Evolutionary conservation across 2,888 invertebrate species (phyloP).

Genomic region (Drosophila fulvimacula): DNA sequence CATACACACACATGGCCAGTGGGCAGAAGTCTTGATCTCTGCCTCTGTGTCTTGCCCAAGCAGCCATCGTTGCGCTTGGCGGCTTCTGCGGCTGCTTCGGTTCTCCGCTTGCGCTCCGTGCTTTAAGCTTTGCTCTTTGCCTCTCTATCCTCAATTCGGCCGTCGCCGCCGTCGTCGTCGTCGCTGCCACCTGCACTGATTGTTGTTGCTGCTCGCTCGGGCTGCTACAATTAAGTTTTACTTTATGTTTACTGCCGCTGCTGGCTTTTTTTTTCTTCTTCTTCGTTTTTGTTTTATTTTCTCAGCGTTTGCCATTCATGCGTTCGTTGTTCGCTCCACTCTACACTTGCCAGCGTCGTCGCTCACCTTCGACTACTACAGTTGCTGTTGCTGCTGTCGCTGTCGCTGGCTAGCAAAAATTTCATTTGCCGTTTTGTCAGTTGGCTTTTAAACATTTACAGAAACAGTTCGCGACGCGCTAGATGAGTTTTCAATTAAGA

Average conservation of each 20-base stretch:
- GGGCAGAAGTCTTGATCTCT: conserved; percentile 62
- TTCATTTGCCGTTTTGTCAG: conserved; percentile 77
- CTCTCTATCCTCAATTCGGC: conserved; percentile 4
- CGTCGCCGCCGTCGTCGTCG: not conserved
- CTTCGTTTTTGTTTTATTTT: conserved; percentile 36
- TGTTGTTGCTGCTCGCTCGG: conserved; percentile 27
- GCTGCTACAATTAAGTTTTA: conserved; percentile 76
- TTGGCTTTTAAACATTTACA: conserved; percentile 83
- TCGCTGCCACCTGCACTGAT: conserved; percentile 43
- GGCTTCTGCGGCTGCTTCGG: conserved; percentile 64
- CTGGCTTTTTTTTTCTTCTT: conserved; percentile 35
- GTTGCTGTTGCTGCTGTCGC: conserved; percentile 17
- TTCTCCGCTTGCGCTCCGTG: conserved; percentile 28
- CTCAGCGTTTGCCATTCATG: conserved; percentile 59
- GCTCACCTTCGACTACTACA: conserved; percentile 64
- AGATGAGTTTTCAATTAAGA: conserved; percentile 32
- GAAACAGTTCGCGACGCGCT: conserved; percentile 80
- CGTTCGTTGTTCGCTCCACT: conserved; percentile 57
- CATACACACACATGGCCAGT: conserved; percentile 34
- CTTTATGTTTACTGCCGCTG: conserved; percentile 68
- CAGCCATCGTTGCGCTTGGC: conserved; percentile 68
- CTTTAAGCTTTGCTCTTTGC: conserved; percentile 62
- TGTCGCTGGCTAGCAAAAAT: conserved; percentile 57
- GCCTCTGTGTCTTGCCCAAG: conserved; percentile 48
- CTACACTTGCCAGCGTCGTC: conserved; percentile 59